A percentile compares a stretch with the other conserved stretches of the same genome.
phyloP scores from a whole-genome alignment of 1,140 invertebrate genomes.

The Panagrolaimus sp. region DNA sequence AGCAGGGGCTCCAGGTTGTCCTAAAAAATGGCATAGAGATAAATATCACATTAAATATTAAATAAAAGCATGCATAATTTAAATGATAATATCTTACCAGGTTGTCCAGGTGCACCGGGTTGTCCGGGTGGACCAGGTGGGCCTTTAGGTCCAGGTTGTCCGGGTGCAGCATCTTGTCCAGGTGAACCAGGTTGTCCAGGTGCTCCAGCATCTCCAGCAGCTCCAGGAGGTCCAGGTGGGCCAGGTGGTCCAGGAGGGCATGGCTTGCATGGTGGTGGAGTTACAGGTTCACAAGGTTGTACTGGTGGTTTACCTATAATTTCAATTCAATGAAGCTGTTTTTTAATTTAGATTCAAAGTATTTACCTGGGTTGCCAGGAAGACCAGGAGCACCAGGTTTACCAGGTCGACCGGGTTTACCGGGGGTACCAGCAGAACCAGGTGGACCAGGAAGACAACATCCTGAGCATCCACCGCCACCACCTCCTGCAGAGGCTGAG shows the following conservation, averaged over 20 bases:
- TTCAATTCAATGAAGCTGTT: no score
- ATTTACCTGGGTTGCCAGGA: neutral
- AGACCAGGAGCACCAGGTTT: neutral
- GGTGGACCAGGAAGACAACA: neutral
- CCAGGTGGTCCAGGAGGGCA: slow-evolving; percentile 10
- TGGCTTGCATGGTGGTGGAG: slow-evolving; percentile 13
- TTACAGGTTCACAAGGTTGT: neutral
- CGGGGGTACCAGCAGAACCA: neutral
- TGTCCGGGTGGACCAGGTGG: neutral
- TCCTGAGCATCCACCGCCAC: neutral
- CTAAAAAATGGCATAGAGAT: neutral
- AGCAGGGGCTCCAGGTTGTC: slow-evolving; percentile 1
- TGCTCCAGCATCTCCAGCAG: slow-evolving; percentile 1
- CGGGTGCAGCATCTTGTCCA: neutral
- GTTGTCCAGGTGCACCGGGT: no score
- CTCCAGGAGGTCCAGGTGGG: neutral
- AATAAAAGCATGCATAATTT: neutral
- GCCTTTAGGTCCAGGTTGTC: neutral
- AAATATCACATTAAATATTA: no score
- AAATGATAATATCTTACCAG: neutral
- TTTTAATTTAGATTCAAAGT: no score
- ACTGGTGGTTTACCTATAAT: slow-evolving; percentile 25
- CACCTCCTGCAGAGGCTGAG: neutral
- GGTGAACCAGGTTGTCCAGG: neutral
- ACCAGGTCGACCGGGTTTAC: neutral